Base-by-base conservation (phyloP, 2,888 invertebrate genomes). In the Scotopteryx bipunctaria region DNA sequence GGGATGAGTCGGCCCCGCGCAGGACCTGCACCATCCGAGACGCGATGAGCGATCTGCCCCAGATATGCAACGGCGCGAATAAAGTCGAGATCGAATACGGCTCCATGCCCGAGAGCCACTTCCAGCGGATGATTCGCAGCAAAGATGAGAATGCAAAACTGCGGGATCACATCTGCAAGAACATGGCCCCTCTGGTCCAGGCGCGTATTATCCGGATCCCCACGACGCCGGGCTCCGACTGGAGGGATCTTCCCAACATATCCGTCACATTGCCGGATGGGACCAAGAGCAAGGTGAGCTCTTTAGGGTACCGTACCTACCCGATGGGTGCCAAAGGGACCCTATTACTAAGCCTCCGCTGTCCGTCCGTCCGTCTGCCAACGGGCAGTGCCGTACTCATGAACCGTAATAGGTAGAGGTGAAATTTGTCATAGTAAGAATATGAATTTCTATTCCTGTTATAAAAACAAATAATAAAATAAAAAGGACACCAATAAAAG, bases 191-290 rank as follows among this genome's bases (percentile, higher is more conserved):
- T 0, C 78, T 97, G 21, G 94, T 96, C 1, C 94, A 94, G 76
- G 95, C 95, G 0, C 91, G 97, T 46, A 96, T 97, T 71, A 84
- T 91, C 14, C 91, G 95, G 56, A 93, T 97, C 48, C 97, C 97
- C 0, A 92, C 93, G 0, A 88, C 91, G 1, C 92, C 94, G 0
- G 96, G 96, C 0, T 94, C 95, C 0, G 97, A 97, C 77, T 97
- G 97, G 97, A 90, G 97, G 32, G 96, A 96, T 78, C 85, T 97
- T 15, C 97, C 97, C 0, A 97, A 97, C 71, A 92, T 95, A 52
- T 92, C 92, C 2, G 92, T 95, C 0, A 80, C 91, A 21, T 84
- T 97, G 14, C 92, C 92, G 1, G 95, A 96, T 78, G 95, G 95
- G 51, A 93, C 91, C 5, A 92, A 90, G 62, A 76, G 91, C 82